A percentile compares a stretch with the other conserved stretches of the same genome.
Evolutionary conservation across 2,113 vertebrate genomes (phyloP).

Genomic region (Tauraco erythrolophus): DNA sequence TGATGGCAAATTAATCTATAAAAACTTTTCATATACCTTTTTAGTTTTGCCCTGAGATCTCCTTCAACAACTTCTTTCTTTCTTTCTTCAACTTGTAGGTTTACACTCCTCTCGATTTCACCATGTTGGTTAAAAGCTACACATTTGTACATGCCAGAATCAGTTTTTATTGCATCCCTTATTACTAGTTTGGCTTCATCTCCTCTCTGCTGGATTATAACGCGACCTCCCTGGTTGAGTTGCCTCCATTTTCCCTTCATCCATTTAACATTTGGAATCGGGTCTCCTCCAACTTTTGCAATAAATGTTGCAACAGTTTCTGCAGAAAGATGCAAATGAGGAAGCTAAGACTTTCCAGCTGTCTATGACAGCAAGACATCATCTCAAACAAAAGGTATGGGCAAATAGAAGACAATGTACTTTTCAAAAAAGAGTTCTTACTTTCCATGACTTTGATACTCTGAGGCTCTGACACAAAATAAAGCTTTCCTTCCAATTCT

Average conservation of each 20-base stretch:
- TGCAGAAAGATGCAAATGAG: conserved; percentile 66
- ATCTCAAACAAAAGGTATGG: not conserved
- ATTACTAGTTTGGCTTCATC: conserved; percentile 92
- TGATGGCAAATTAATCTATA: not conserved
- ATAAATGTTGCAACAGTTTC: conserved; percentile 93
- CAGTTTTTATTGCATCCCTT: conserved; percentile 87
- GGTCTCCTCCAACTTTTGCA: conserved; percentile 96
- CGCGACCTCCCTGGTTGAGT: conserved; percentile 92
- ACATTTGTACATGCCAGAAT: conserved; percentile 90
- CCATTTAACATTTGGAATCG: conserved; percentile 97
- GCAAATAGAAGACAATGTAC: not conserved
- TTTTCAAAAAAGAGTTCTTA: conserved; percentile 74
- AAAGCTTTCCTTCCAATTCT: conserved; percentile 88
- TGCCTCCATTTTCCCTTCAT: conserved; percentile 99
- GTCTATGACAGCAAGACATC: not conserved
- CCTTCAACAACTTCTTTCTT: conserved; percentile 86
- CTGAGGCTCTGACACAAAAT: conserved; percentile 93
- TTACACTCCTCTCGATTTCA: conserved; percentile 89
- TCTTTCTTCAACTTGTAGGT: conserved; percentile 89
- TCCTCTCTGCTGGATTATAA: conserved; percentile 89
- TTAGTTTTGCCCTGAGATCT: conserved; percentile 91
- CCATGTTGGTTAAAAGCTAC: conserved; percentile 90
- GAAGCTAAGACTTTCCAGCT: not conserved
- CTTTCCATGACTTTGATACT: conserved; percentile 86
- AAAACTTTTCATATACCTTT: conserved; percentile 83